Conservation (phyloP, 2,113 vertebrate genomes). For the Emydocephalus ijimae region DNA sequence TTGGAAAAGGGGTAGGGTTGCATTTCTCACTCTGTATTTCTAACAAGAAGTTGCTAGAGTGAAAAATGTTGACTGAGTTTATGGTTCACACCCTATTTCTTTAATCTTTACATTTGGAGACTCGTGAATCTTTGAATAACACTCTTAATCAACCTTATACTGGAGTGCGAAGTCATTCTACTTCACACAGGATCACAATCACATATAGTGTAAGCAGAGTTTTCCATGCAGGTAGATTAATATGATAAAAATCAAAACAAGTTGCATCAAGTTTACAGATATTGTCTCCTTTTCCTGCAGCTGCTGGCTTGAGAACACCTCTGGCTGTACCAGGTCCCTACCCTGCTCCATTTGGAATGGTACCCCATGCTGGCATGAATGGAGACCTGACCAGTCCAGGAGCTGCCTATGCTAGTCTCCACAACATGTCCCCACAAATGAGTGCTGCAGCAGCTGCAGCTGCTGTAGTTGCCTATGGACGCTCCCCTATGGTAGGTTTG, state of each 20-base stretch:
- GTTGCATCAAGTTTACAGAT: neutral
- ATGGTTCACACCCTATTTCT: neutral
- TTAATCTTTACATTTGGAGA: neutral
- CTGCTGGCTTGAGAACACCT: slow-evolving; percentile 86
- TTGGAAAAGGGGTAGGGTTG: neutral
- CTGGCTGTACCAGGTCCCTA: slow-evolving; percentile 90
- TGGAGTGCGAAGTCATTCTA: slow-evolving; percentile 28
- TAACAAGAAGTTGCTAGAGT: neutral
- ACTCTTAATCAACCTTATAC: slow-evolving; percentile 10
- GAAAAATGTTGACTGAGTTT: neutral
- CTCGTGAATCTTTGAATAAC: slow-evolving; percentile 19
- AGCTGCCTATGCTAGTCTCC: slow-evolving; percentile 87
- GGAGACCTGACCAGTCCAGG: slow-evolving; percentile 88
- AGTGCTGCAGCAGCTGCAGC: slow-evolving; percentile 85
- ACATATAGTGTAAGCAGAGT: slow-evolving; percentile 17
- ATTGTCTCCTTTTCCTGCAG: slow-evolving; percentile 58
- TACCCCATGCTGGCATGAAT: slow-evolving; percentile 88
- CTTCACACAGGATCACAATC: slow-evolving; percentile 32
- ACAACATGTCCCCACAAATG: slow-evolving; percentile 97
- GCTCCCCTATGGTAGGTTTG: slow-evolving; percentile 86
- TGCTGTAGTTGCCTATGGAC: slow-evolving; percentile 87
- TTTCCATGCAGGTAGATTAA: slow-evolving; percentile 2
- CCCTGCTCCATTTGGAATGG: slow-evolving; percentile 87
- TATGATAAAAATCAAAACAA: neutral
- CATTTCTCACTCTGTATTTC: neutral